Evolutionary conservation across 2,888 invertebrate genomes (phyloP).

Genomic region (Perdita meconis): DNA sequence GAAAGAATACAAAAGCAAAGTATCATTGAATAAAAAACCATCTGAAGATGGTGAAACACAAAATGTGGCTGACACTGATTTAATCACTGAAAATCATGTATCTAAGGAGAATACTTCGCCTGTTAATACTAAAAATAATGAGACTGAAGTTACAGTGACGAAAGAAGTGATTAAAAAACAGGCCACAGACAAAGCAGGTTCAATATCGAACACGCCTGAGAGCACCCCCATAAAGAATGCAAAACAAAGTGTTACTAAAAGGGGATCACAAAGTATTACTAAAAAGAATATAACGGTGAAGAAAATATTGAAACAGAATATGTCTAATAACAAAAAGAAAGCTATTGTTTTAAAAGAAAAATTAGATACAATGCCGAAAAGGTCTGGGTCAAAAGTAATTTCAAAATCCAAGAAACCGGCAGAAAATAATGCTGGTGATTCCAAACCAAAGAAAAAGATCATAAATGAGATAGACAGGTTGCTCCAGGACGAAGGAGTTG

Average conservation of each 20-base stretch:
- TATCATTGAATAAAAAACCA: conserved; percentile 50
- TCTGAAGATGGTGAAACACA: conserved; percentile 28
- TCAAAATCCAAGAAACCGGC: conserved; percentile 63
- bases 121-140: conserved; percentile 16
- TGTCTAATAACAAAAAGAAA: conserved; percentile 62
- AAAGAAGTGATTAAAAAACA: conserved; percentile 45
- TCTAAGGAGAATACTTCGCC: conserved; percentile 4
- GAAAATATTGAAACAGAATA: conserved; percentile 68
- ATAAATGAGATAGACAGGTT: conserved; percentile 90
- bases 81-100: conserved; percentile 25
- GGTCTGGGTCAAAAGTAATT: conserved; percentile 56
- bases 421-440: conserved; percentile 60
- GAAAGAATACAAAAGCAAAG: conserved; percentile 74
- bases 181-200: conserved; percentile 30
- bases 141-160: conserved; percentile 1
- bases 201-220: conserved; percentile 44
- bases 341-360: conserved; percentile 63
- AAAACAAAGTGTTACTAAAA: conserved; percentile 63
- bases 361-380: conserved; percentile 53
- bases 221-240: conserved; percentile 53
- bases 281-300: conserved; percentile 70
- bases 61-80: neutral
- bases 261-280: conserved; percentile 58
- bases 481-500: conserved; percentile 93
- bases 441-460: conserved; percentile 85